These are phyloP conservation scores for Caenorhabditis macrosperma DNA, from an alignment of 2,888 invertebrate species.

Conservation along the genomic window DNA sequence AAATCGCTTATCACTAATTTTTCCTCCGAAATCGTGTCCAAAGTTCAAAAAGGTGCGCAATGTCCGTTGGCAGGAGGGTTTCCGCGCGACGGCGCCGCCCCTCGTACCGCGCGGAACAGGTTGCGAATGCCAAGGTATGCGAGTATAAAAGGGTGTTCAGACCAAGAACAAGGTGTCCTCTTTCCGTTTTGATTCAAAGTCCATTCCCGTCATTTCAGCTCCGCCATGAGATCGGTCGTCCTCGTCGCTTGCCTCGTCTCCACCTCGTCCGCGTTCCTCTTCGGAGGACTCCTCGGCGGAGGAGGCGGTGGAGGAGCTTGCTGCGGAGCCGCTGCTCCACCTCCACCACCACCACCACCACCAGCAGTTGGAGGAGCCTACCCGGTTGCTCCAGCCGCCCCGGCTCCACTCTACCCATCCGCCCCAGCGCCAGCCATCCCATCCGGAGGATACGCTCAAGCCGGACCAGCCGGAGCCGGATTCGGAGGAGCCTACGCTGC, in stretches of 20 bases:
- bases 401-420: slow-evolving; percentile 44
- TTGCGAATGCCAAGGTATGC: slow-evolving; percentile 17
- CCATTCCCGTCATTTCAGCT: not conserved
- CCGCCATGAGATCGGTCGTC: slow-evolving; percentile 35
- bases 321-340: slow-evolving; percentile 31
- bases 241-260: slow-evolving; percentile 41
- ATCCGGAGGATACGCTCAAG: slow-evolving; percentile 46
- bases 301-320: slow-evolving; percentile 51
- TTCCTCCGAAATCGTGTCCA: no score
- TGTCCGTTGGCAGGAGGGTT: not conserved
- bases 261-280: slow-evolving; percentile 48
- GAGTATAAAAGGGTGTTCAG: not conserved
- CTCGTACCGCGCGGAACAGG: slow-evolving; percentile 39
- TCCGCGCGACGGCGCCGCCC: slow-evolving; percentile 38
- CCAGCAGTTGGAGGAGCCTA: slow-evolving; percentile 30
- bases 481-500: slow-evolving; percentile 32
- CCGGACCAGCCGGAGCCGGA: slow-evolving; percentile 9
- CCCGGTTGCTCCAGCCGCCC: slow-evolving; percentile 41
- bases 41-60: slow-evolving; percentile 41
- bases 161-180: not conserved
- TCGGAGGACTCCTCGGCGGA: slow-evolving; percentile 31
- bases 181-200: not conserved
- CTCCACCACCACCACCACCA: slow-evolving; percentile 29
- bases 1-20: not conserved
- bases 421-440: slow-evolving; percentile 54